A percentile compares a stretch with the other conserved stretches of the same genome.
Conservation (phyloP, 2,888 invertebrate species). For the Philereme vetulata region DNA sequence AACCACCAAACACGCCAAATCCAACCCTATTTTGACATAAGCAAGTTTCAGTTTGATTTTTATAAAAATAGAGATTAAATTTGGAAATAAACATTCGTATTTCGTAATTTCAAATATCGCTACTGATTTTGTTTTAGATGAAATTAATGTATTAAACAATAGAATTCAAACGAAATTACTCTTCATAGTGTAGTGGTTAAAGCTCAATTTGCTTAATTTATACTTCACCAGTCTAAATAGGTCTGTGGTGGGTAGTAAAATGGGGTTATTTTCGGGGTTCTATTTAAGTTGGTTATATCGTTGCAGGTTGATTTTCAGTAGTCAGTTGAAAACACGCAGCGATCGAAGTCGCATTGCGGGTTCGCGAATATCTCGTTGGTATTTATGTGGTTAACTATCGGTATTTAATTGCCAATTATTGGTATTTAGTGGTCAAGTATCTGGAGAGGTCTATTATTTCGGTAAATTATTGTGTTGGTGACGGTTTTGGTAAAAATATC, state of each 20-base stretch:
- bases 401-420: conserved; percentile 14
- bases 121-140: conserved; percentile 26
- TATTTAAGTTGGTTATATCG: conserved; percentile 32
- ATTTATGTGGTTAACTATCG: neutral
- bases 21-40: neutral
- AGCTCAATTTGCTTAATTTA: conserved; percentile 25
- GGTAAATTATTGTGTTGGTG: conserved; percentile 15
- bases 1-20: conserved; percentile 21
- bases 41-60: conserved; percentile 17
- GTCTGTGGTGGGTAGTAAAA: conserved; percentile 4
- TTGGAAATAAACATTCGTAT: conserved; percentile 28
- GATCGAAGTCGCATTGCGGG: conserved; percentile 54
- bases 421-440: neutral
- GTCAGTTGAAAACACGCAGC: conserved; percentile 57
- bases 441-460: neutral
- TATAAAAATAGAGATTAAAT: neutral
- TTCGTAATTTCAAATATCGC: conserved; percentile 38
- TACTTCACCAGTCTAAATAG: conserved; percentile 13
- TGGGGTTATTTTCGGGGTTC: conserved; percentile 30
- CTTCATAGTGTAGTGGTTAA: conserved; percentile 14
- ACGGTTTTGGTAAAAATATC: neutral
- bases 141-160: conserved; percentile 22
- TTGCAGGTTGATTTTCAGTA: conserved; percentile 52
- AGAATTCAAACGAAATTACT: conserved; percentile 10
- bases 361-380: conserved; percentile 3